Conservation (phyloP, 1,140 invertebrate species). For the Planococcus citri region DNA sequence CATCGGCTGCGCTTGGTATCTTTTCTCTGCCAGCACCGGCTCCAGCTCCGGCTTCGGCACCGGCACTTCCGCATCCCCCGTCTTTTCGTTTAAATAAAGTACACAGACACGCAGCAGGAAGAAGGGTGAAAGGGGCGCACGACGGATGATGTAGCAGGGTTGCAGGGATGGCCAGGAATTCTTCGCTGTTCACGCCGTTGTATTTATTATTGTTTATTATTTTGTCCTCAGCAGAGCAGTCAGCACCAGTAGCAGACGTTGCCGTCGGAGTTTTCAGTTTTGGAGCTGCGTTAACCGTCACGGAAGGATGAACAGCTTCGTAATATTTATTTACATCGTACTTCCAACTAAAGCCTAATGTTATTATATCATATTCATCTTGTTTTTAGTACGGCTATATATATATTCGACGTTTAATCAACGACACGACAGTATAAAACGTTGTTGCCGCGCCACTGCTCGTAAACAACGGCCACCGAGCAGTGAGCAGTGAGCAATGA, state of each 20-base stretch:
- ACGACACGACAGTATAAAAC: too few species aligned
- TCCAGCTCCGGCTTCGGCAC: too few species aligned
- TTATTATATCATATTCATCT: not conserved
- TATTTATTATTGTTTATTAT: constrained; percentile 9
- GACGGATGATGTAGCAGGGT: too few species aligned
- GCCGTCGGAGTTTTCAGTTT: too few species aligned
- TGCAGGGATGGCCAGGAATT: not conserved
- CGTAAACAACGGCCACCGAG: not conserved
- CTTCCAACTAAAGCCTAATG: not conserved
- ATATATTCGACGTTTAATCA: not conserved
- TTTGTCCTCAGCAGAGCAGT: not conserved
- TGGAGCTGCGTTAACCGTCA: not conserved
- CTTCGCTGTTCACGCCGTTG: not conserved
- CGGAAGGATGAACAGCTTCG: not conserved
- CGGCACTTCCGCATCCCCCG: not conserved
- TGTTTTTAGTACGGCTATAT: not conserved
- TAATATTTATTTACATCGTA: not conserved
- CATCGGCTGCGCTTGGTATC: not conserved
- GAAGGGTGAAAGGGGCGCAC: not conserved
- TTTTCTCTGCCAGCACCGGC: too few species aligned
- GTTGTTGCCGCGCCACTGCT: not conserved
- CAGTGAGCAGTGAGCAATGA: too few species aligned
- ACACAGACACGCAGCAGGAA: too few species aligned
- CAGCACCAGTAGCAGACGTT: too few species aligned
- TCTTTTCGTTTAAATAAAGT: constrained; percentile 4